These are phyloP conservation scores for Spialia ferax DNA, from an alignment of 2,888 invertebrate genomes.

Conservation along the genomic window DNA sequence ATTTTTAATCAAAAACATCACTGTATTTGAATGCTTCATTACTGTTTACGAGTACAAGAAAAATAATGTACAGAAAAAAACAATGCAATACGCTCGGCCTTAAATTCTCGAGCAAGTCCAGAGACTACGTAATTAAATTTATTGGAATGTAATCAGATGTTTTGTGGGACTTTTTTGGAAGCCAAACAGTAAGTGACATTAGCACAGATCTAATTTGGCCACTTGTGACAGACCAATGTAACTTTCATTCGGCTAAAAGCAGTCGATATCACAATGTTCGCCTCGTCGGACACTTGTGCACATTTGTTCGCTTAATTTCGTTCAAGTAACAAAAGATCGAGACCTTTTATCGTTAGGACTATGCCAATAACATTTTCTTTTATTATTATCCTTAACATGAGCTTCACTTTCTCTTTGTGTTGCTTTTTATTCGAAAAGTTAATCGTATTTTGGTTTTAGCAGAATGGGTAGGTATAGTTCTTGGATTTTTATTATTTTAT, in stretches of 20 bases:
- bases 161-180: neutral
- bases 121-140: neutral
- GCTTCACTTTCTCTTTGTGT: neutral
- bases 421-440: neutral
- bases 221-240: conserved; percentile 11
- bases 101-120: neutral
- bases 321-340: conserved; percentile 32
- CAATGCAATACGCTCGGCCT: neutral
- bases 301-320: conserved; percentile 41
- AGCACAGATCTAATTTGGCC: conserved; percentile 13
- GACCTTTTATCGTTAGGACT: conserved; percentile 31
- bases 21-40: neutral
- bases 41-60: neutral
- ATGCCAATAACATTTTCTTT: conserved; percentile 11
- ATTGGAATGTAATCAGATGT: conserved; percentile 1
- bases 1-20: too few species aligned
- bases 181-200: conserved; percentile 8
- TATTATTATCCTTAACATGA: neutral
- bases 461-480: too few species aligned
- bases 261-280: conserved; percentile 41
- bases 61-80: neutral
- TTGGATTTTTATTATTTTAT: too few species aligned
- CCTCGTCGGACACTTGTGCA: conserved; percentile 42
- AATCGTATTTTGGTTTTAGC: neutral
- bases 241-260: conserved; percentile 47